These are phyloP conservation scores for Tipula confusa DNA, from an alignment of 2,888 invertebrate genomes.

Conservation along the genomic window DNA sequence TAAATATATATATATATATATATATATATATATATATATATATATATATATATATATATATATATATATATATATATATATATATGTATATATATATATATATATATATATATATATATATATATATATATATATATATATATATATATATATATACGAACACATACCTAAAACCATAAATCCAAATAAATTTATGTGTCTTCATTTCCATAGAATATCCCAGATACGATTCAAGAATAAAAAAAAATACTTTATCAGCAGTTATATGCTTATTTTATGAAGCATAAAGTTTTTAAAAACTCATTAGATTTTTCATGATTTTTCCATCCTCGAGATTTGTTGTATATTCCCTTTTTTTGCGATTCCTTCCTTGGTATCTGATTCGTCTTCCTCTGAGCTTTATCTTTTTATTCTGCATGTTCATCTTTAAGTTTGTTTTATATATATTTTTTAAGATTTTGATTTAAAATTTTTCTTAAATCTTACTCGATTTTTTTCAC, in stretches of 20 bases:
- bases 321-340: background rate
- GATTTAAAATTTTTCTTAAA: background rate
- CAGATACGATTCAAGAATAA: constrained; percentile 14
- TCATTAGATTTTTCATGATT: constrained; percentile 12
- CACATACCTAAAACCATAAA: background rate
- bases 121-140: too few species aligned
- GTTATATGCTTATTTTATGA: constrained; percentile 20
- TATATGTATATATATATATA: too few species aligned
- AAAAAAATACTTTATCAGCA: constrained; percentile 17
- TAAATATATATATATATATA: too few species aligned
- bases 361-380: background rate
- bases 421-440: too few species aligned
- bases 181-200: background rate
- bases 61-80: too few species aligned
- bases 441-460: background rate
- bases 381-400: background rate
- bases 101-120: too few species aligned
- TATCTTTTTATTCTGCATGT: background rate
- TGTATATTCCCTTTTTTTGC: background rate
- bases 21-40: too few species aligned
- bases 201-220: constrained; percentile 20
- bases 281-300: constrained; percentile 25
- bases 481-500: background rate
- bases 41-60: too few species aligned
- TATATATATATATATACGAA: background rate